Conservation (phyloP, 2,113 vertebrate genomes). For the Poeciliopsis retropinna region DNA sequence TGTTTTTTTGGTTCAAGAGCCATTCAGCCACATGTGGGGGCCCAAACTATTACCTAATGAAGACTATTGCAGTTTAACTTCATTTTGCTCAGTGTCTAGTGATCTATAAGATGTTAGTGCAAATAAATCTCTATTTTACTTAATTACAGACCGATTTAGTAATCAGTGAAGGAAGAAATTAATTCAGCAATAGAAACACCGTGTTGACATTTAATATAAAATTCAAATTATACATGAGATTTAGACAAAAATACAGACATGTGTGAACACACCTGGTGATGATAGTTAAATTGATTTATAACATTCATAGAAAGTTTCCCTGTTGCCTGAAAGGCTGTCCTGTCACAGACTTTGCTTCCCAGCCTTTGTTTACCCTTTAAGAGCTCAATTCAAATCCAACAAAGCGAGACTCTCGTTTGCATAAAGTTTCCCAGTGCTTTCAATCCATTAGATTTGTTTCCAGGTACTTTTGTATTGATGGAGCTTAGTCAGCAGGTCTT, state of each 20-base stretch:
- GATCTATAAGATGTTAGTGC: too few relatives aligned
- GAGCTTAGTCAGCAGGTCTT: conserved; percentile 70
- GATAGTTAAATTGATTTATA: conserved; percentile 16
- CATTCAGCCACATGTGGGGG: neutral
- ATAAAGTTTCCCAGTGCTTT: conserved; percentile 53
- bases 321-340: conserved; percentile 11
- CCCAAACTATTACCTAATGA: too few relatives aligned
- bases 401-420: conserved; percentile 61
- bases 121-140: neutral
- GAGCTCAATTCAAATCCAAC: conserved; percentile 56
- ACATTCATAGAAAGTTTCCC: conserved; percentile 25
- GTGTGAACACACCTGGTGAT: neutral
- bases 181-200: too few relatives aligned
- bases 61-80: neutral
- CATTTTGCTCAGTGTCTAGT: too few relatives aligned
- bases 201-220: too few relatives aligned
- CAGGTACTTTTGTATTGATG: conserved; percentile 32
- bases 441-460: conserved; percentile 59
- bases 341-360: conserved; percentile 16
- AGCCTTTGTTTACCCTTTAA: conserved; percentile 63
- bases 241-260: neutral
- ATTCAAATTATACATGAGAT: neutral
- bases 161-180: neutral
- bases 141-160: neutral
- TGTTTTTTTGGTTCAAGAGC: too few relatives aligned